Evolutionary conservation across 1,140 invertebrate species (phyloP), one percentile per base, ranked within the genome.

Genomic region (Temnothorax longispinosus): DNA sequence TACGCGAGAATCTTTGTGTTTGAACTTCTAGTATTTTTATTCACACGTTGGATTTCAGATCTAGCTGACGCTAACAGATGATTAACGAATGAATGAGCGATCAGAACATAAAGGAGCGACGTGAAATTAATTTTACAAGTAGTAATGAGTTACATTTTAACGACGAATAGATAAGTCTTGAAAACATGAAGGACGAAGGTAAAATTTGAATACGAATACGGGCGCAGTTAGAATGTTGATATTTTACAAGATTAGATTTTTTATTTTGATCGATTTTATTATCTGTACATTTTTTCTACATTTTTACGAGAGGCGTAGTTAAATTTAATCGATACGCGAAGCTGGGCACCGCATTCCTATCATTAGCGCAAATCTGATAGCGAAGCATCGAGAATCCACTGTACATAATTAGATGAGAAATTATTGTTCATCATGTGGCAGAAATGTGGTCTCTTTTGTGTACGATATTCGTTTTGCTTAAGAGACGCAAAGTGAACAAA

Each of bases 371-470:
- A 56, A 52, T 62, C 58, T 87, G 54, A 75, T 54, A 27, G 75
- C 27, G 64, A 47, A 72, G 58, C 65, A 58, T 84, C 67, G 21
- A 75, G 54, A 86, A 67, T 85, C 52, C 44, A 71, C 67, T 89
- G 82, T 86, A 86, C 52, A 72, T 69, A 67, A 77, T 65, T 60
- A 47, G 52, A 52, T 50, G 41, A 65, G 75, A 80, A 27, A 56
- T n/a, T 62, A 80, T 62, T 80, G 21, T 62, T 52, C 6, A 64
- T 77, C 47, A 58, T 47, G 72, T 69, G 58, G 32, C 80, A 71
- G 21, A 41, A 78, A 74, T 47, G 27, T 27, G 82, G 32, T 89
- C 84, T 76, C 82, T 88, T 88, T 84, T 56, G 41, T 76, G 65
- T 75, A 81, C 69, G 75, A 27, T 27, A 54, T 44, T 81, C 21